These are phyloP conservation scores for Schizopygopsis pylzovi DNA, from an alignment of 2,797 vertebrate genomes.

Conservation along the genomic window DNA sequence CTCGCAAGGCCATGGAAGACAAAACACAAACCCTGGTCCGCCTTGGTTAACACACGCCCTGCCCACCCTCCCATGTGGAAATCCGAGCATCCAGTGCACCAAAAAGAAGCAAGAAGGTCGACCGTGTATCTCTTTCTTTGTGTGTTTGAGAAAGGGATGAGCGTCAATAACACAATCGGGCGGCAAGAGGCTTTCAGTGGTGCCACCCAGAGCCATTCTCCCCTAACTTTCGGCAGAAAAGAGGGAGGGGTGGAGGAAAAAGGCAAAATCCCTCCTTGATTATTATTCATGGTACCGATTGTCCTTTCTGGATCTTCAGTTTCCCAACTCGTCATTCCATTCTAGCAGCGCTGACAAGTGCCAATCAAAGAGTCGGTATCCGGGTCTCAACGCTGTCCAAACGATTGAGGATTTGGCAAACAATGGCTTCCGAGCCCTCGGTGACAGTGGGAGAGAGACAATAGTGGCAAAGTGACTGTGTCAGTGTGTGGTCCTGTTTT, in stretches of 20 bases:
- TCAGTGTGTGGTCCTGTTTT: slow-evolving; percentile 94
- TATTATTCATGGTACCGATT: slow-evolving; percentile 87
- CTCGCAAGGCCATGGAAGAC: slow-evolving; percentile 72
- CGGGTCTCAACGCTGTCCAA: slow-evolving; percentile 65
- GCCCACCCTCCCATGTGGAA: slow-evolving; percentile 49
- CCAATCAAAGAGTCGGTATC: slow-evolving; percentile 89
- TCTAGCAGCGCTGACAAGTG: slow-evolving; percentile 92
- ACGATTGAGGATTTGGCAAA: slow-evolving; percentile 82
- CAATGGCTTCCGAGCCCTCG: slow-evolving; percentile 84
- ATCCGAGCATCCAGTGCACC: slow-evolving; percentile 67
- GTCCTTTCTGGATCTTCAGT: slow-evolving; percentile 78
- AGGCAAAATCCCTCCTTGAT: slow-evolving; percentile 80
- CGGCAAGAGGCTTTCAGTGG: slow-evolving; percentile 80
- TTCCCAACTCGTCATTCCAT: slow-evolving; percentile 86
- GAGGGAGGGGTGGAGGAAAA: slow-evolving; percentile 70
- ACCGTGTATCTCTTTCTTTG: slow-evolving; percentile 83
- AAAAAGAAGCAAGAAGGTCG: slow-evolving; percentile 78
- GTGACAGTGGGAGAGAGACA: slow-evolving; percentile 85
- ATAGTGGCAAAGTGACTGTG: slow-evolving; percentile 84
- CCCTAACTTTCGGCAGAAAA: slow-evolving; percentile 67
- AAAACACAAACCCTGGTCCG: slow-evolving; percentile 52
- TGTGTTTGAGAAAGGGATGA: slow-evolving; percentile 87
- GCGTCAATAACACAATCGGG: slow-evolving; percentile 83
- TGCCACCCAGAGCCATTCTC: slow-evolving; percentile 91
- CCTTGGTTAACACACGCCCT: slow-evolving; percentile 48